These are phyloP conservation scores for Asbolus verrucosus DNA, from an alignment of 1,140 invertebrate species.

Conservation along the genomic window DNA sequence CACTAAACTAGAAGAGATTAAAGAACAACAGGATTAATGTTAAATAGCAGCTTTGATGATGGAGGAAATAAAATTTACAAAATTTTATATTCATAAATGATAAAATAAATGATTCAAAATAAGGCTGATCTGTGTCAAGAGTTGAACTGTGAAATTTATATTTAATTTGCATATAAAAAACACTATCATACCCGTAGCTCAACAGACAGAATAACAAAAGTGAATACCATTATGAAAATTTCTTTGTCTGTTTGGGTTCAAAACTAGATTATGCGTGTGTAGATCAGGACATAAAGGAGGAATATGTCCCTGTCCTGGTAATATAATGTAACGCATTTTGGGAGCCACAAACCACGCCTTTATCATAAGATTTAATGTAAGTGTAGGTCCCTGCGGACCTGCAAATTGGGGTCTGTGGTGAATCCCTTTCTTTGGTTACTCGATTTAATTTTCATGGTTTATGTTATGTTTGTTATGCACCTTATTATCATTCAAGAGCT, in stretches of 20 bases:
- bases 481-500: conserved; percentile 43
- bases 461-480: conserved; percentile 42
- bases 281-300: conserved; percentile 41
- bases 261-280: conserved; percentile 46
- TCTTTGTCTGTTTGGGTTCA: conserved; percentile 42
- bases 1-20: no score
- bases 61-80: no score
- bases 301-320: conserved; percentile 45
- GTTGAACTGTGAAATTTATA: conserved; percentile 20
- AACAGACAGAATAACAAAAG: conserved; percentile 28
- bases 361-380: conserved; percentile 50
- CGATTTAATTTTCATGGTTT: conserved; percentile 48
- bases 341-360: conserved; percentile 46
- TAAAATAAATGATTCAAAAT: not conserved
- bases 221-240: conserved; percentile 45
- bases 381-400: conserved; percentile 42
- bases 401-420: conserved; percentile 45
- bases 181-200: not conserved
- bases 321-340: conserved; percentile 45
- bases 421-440: conserved; percentile 41
- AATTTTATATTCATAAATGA: no score
- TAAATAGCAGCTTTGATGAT: no score
- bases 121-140: not conserved
- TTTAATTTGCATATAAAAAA: conserved; percentile 39
- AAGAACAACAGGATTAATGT: no score